Evolutionary conservation across 2,113 vertebrate species (phyloP).

Genomic region (Setophaga coronata): DNA sequence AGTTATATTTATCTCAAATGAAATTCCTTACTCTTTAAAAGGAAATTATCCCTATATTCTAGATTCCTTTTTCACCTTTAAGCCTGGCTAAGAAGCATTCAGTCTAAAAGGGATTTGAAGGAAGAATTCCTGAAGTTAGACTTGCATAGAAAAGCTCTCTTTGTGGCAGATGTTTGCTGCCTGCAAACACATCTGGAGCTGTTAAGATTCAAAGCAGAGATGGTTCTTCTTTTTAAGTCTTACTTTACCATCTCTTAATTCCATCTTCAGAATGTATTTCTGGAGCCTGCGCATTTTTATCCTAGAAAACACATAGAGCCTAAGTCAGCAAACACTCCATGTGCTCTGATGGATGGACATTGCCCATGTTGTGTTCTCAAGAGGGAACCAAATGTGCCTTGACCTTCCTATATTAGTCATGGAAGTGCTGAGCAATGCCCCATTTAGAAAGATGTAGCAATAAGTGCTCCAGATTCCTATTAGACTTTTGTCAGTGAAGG

Average conservation of each 20-base stretch:
- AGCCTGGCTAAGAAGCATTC: background rate
- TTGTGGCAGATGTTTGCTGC: background rate
- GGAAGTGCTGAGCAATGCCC: slow-evolving; percentile 33
- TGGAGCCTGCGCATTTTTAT: background rate
- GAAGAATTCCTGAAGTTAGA: background rate
- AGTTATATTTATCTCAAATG: background rate
- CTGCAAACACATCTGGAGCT: background rate
- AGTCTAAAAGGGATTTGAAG: background rate
- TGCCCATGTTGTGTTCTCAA: background rate
- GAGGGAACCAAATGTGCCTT: background rate
- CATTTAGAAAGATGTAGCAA: background rate
- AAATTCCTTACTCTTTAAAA: background rate
- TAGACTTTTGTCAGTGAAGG: slow-evolving; percentile 21
- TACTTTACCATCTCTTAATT: background rate
- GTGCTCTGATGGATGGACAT: background rate
- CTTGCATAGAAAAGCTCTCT: background rate
- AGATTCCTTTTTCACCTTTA: background rate
- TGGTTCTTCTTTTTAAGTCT: background rate
- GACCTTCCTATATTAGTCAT: slow-evolving; percentile 9
- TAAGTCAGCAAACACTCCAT: background rate
- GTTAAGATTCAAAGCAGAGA: background rate
- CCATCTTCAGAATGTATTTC: background rate
- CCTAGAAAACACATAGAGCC: background rate
- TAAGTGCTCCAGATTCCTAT: slow-evolving; percentile 27
- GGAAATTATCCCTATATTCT: background rate